Evolutionary conservation across 2,113 vertebrate genomes (phyloP).

Genomic region (Asarcornis scutulata): DNA sequence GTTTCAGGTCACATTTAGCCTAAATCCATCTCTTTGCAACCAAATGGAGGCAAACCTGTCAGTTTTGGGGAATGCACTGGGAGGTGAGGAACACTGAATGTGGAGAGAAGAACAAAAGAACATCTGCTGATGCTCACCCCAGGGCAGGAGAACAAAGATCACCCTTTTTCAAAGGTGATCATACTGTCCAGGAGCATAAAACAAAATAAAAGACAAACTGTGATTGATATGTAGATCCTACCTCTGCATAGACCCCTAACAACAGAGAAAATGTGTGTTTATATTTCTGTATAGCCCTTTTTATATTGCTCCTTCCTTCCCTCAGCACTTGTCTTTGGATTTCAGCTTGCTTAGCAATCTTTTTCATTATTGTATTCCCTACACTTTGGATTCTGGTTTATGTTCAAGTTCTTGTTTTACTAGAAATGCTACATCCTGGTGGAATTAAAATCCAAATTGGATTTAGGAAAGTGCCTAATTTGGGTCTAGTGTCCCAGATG

Average conservation of each 20-base stretch:
- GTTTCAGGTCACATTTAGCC: constrained; percentile 52
- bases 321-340: not conserved
- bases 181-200: constrained; percentile 24
- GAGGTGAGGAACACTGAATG: constrained; percentile 12
- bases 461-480: constrained; percentile 60
- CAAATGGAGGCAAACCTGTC: constrained; percentile 56
- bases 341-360: constrained; percentile 52
- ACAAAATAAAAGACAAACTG: constrained; percentile 16
- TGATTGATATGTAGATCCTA: constrained; percentile 20
- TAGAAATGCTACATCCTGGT: constrained; percentile 61
- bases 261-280: constrained; percentile 30
- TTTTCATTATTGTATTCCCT: constrained; percentile 56
- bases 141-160: constrained; percentile 53
- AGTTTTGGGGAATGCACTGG: not conserved
- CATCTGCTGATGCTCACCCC: constrained; percentile 15
- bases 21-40: constrained; percentile 45
- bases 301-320: not conserved
- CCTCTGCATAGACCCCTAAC: not conserved
- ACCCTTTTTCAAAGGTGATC: constrained; percentile 31
- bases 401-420: constrained; percentile 65
- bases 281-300: not conserved
- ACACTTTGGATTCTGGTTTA: constrained; percentile 52
- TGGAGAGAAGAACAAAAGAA: constrained; percentile 50
- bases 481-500: constrained; percentile 17
- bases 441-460: constrained; percentile 64